These are phyloP conservation scores for Datnioides undecimradiatus DNA, from an alignment of 2,113 vertebrate genomes.

Conservation along the genomic window DNA sequence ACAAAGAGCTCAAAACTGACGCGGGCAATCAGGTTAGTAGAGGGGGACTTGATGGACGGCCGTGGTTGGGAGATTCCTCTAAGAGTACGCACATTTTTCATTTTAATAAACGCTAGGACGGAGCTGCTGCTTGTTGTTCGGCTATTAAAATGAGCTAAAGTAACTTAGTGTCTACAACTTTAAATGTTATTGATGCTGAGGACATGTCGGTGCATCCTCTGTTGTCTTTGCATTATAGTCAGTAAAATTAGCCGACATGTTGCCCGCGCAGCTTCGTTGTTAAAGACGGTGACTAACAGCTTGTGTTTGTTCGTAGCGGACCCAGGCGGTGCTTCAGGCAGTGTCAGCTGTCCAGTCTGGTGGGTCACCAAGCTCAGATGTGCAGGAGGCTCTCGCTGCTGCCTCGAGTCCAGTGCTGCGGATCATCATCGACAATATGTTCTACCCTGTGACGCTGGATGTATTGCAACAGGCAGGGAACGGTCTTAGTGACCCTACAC, in stretches of 20 bases:
- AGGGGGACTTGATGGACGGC: background rate
- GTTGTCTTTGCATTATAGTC: background rate
- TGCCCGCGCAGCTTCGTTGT: background rate
- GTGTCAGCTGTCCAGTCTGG: conserved; percentile 92
- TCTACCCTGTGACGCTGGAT: conserved; percentile 97
- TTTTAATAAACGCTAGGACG: background rate
- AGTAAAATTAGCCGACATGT: background rate
- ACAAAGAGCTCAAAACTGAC: conserved; percentile 98
- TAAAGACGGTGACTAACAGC: background rate
- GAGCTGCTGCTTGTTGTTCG: background rate
- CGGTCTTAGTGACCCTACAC: background rate
- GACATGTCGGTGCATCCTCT: background rate
- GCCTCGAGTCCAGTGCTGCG: conserved; percentile 95
- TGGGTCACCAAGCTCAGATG: conserved; percentile 89
- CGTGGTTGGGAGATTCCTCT: background rate
- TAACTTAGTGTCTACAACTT: background rate
- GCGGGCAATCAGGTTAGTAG: conserved; percentile 90
- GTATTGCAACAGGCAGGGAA: conserved; percentile 93
- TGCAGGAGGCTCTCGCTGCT: conserved; percentile 90
- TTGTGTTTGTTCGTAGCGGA: conserved; percentile 81
- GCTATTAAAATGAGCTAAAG: background rate
- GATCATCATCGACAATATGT: conserved; percentile 99
- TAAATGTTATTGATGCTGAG: background rate
- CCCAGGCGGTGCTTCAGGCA: conserved; percentile 92
- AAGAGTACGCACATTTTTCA: background rate